Base-by-base conservation (phyloP, 2,113 vertebrate species). In the Montifringilla adamsi region DNA sequence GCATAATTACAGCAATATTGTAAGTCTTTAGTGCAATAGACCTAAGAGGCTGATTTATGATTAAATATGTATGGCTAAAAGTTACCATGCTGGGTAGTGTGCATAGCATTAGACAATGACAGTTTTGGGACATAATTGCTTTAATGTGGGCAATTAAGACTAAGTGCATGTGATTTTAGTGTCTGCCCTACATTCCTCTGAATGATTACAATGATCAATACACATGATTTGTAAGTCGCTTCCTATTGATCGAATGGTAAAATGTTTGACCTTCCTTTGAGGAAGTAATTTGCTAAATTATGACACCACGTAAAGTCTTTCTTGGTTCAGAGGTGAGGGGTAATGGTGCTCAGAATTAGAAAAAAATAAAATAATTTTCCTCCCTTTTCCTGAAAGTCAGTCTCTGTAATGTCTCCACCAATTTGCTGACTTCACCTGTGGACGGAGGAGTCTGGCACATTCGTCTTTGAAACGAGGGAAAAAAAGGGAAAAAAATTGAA, bases 71-170 rank as follows among this genome's bases (percentile, higher is more conserved):
- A 96, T 86, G 93, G 97, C 96, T 96, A 97, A 98, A 98, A 98
- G 92, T 97, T 94, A 97, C 95, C 96, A 96, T 92, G 97, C 84
- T 58, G 93, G 82, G 93, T 97, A 97, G 97, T 98, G 98, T 97
- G 97, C 92, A 93, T 84, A 97, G 98, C 97, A 97, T 98, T 97
- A 97, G 97, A 97, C 98, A 96, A 97, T 97, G 96, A 96, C 97
- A 98, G 97, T 98, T 98, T 98, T 97, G 98, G 98, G 98, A 98
- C 98, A 98, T 99, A 99, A 99, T 98, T 98, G 97, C 98, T 98
- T 98, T 98, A 98, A 98, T 98, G 98, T 98, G 98, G 97, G 98
- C 98, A 98, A 99, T 99, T 99, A 99, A 98, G 98, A 97, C 98
- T 99, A 99, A 99, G 98, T 99, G 98, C 98, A 98, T 98, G 97